Evolutionary conservation across 2,888 invertebrate species (phyloP), one percentile per base, ranked within the genome.

Genomic region (Torymus aiolomorphi): DNA sequence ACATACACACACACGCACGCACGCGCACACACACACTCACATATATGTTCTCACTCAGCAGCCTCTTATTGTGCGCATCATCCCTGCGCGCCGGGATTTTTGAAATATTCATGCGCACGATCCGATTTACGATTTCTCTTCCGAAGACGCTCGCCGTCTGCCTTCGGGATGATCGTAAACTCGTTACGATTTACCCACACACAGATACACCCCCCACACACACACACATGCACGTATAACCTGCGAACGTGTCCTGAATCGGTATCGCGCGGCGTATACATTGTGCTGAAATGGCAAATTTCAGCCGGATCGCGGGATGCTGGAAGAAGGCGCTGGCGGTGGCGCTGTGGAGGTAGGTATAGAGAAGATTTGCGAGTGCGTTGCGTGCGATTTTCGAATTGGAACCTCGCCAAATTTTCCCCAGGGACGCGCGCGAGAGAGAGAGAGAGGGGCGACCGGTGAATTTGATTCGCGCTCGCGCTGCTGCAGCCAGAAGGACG

Each of bases 231-330:
- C 3, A 24, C 24, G 2, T 24, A 24, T 3, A 24, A 24, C 24
- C 20, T n/a, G 42, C 20, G 72, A 67, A 63, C 78, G 56, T 79
- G 74, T 59, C 49, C 52, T 16, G 70, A 74, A 74, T 66, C n/a
- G 24, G 16, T 61, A 24, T 24, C 2, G n/a, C n/a, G 24, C 49
- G 12, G 57, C 3, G 24, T 3, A 24, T 2, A n/a, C n/a, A 24
- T 24, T 24, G 24, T 14, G 54, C 14, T 73, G 51, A 57, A 69
- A 51, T 16, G n/a, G 61, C 66, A 54, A 73, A 72, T 78, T 78
- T 65, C 24, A 2, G 3, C 24, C 24, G 3, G 24, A 3, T 24
- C 24, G 24, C 24, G 24, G 24, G 24, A 24, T 24, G 24, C 24
- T 24, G 24, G 24, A 24, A 24, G 2, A 24, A 24, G 24, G 24